These are phyloP conservation scores for Lacanobia oleracea DNA, from an alignment of 2,888 invertebrate genomes.

Conservation along the genomic window DNA sequence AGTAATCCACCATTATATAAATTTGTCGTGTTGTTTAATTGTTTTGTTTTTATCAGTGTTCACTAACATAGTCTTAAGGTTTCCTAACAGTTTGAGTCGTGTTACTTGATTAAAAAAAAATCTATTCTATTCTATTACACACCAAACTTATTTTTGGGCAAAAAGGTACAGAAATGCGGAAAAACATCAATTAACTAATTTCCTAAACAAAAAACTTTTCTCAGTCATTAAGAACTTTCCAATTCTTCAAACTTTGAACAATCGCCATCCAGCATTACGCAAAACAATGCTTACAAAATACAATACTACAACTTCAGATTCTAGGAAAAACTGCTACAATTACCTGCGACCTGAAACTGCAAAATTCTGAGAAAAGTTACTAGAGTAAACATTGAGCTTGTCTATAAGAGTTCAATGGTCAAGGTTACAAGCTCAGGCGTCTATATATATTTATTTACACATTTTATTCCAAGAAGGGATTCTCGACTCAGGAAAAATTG, in stretches of 20 bases:
- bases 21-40: no score
- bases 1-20: no score
- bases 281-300: constrained; percentile 26
- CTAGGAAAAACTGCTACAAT: constrained; percentile 5
- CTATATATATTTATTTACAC: constrained; percentile 34
- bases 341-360: constrained; percentile 2
- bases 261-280: not conserved
- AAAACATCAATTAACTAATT: not conserved
- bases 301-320: constrained; percentile 15
- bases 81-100: no score
- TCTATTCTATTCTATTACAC: not conserved
- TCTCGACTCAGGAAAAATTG: not conserved
- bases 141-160: not conserved
- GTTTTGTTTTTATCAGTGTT: no score
- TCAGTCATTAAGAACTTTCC: not conserved
- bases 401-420: constrained; percentile 23
- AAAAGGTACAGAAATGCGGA: not conserved
- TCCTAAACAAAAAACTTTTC: not conserved
- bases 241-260: not conserved
- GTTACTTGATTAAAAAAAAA: no score
- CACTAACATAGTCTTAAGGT: no score
- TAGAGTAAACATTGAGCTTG: constrained; percentile 15
- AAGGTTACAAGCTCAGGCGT: constrained; percentile 37
- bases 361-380: constrained; percentile 28
- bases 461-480: constrained; percentile 18